Evolutionary conservation across 2,888 invertebrate species (phyloP).

Genomic region (Mesodorylaimus sp.): DNA sequence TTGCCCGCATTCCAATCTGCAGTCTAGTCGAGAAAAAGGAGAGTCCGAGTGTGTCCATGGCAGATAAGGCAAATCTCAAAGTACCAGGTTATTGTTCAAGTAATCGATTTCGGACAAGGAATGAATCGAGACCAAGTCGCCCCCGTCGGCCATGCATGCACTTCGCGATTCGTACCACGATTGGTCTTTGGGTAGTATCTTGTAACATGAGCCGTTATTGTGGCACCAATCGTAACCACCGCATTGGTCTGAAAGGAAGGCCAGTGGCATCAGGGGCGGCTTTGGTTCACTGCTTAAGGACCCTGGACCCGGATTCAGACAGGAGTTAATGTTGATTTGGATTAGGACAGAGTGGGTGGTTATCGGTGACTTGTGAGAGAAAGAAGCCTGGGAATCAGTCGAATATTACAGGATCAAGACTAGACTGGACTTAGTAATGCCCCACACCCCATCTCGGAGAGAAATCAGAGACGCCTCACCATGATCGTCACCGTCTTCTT

Average conservation of each 20-base stretch:
- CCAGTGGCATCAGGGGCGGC: not conserved
- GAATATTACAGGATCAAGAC: no score
- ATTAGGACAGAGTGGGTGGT: not conserved
- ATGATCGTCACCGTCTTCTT: no score
- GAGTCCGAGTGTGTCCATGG: not conserved
- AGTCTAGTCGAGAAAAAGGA: not conserved
- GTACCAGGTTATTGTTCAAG: no score
- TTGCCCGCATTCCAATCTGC: not conserved
- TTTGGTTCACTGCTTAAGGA: no score
- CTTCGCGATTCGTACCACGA: not conserved
- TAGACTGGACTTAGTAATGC: no score
- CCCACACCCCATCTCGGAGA: no score
- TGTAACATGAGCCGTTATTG: not conserved
- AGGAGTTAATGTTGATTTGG: not conserved
- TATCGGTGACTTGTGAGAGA: not conserved
- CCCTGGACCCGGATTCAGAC: no score
- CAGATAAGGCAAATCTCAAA: no score
- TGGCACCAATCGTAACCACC: conserved; percentile 1
- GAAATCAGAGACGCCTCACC: no score
- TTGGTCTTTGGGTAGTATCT: not conserved
- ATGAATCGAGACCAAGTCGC: conserved; percentile 1
- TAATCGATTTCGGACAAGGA: not conserved
- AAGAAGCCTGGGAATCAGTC: not conserved
- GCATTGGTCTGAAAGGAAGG: not conserved
- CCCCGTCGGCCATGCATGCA: not conserved